These are phyloP conservation scores for Cygnus buccinator DNA, from an alignment of 2,113 vertebrate genomes.

Conservation along the genomic window DNA sequence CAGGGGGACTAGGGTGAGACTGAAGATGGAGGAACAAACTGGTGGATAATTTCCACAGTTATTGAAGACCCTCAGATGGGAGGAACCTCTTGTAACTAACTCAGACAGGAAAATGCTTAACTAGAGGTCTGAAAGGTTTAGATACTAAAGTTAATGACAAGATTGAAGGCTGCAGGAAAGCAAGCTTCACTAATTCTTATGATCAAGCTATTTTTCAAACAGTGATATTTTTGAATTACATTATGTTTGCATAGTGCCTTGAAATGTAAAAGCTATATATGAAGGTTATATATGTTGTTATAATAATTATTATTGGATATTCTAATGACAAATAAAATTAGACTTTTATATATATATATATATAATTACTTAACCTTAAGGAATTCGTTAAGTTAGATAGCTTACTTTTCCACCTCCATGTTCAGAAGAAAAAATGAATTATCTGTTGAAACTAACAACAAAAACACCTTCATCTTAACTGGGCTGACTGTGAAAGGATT, in stretches of 20 bases:
- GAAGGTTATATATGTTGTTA: background rate
- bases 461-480: conserved; percentile 23
- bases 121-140: background rate
- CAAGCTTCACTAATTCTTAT: background rate
- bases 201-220: background rate
- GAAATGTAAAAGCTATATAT: background rate
- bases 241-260: background rate
- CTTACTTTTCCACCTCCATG: background rate
- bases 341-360: background rate
- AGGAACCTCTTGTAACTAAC: background rate
- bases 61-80: fast-evolving
- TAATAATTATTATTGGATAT: background rate
- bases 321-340: background rate
- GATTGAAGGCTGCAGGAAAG: background rate
- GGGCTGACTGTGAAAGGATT: conserved; percentile 22
- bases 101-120: background rate
- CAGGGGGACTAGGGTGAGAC: background rate
- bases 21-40: background rate
- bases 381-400: background rate
- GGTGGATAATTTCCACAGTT: background rate
- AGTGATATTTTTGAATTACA: background rate
- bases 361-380: background rate
- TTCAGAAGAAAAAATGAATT: background rate
- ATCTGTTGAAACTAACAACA: background rate
- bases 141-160: background rate